Evolutionary conservation across 2,888 invertebrate species (phyloP).

Genomic region (Acanthosoma haemorrhoidale): DNA sequence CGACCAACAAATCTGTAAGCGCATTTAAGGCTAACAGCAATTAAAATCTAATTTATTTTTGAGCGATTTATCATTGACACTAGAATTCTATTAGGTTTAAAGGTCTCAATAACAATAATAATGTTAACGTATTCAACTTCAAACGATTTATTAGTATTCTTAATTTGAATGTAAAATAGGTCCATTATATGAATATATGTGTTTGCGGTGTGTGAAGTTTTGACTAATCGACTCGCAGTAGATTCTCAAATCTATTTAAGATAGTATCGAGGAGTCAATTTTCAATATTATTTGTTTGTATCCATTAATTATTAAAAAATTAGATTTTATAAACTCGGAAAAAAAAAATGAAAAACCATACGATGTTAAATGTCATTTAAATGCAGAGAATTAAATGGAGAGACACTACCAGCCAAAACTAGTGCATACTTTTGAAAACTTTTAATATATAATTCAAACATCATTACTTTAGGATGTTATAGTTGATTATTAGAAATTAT

Average conservation of each 20-base stretch:
- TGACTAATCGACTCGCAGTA: neutral
- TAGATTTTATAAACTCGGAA: too few species aligned
- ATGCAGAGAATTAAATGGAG: too few species aligned
- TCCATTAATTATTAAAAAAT: neutral
- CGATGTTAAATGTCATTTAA: too few species aligned
- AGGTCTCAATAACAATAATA: slow-evolving; percentile 20
- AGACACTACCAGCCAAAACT: too few species aligned
- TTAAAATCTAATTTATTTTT: slow-evolving; percentile 37
- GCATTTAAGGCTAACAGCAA: slow-evolving; percentile 32
- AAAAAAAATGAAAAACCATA: too few species aligned
- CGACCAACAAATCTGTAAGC: slow-evolving; percentile 26
- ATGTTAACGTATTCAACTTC: neutral
- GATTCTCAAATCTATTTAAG: neutral
- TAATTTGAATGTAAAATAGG: slow-evolving; percentile 16
- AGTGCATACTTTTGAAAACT: too few species aligned
- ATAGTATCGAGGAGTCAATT: neutral
- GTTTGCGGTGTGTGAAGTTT: neutral
- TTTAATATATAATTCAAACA: too few species aligned
- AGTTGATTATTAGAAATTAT: too few species aligned
- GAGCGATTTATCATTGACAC: slow-evolving; percentile 15
- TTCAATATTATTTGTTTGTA: neutral
- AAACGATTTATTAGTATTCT: slow-evolving; percentile 5
- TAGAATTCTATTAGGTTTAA: neutral
- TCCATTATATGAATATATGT: neutral
- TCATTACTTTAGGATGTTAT: too few species aligned